Conservation (phyloP, 2,113 vertebrate species). For the Caretta caretta region DNA sequence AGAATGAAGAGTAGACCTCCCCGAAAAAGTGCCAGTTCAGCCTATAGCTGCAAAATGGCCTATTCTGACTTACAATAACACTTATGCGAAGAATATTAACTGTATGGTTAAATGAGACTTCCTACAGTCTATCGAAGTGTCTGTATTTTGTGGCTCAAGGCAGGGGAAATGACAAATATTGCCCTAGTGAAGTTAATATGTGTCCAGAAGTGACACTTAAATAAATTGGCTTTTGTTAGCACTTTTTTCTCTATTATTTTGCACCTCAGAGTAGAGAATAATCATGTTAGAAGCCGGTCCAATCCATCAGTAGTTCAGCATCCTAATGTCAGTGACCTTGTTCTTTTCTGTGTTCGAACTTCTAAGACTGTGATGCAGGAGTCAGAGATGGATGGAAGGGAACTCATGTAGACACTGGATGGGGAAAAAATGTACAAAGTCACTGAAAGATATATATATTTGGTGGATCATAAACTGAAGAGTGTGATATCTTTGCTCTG, state of each 20-base stretch:
- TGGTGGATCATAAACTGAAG: not conserved
- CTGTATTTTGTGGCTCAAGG: conserved; percentile 10
- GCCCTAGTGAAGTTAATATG: conserved; percentile 9
- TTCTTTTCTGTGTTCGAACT: not conserved
- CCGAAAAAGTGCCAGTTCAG: not conserved
- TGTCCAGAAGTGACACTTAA: not conserved
- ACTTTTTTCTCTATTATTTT: not conserved
- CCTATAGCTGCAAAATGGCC: not conserved
- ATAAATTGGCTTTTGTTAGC: conserved; percentile 15
- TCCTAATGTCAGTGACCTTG: not conserved
- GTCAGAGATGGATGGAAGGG: not conserved
- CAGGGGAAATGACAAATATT: conserved; percentile 11
- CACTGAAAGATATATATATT: not conserved
- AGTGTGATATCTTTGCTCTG: not conserved
- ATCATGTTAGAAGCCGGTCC: not conserved
- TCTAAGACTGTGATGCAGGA: not conserved
- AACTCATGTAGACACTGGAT: not conserved
- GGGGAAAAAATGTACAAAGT: not conserved
- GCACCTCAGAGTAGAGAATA: not conserved
- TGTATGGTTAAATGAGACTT: not conserved
- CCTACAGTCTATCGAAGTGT: not conserved
- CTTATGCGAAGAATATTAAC: not conserved
- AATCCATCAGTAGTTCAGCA: not conserved
- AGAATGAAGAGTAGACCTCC: not conserved
- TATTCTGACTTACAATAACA: not conserved